A percentile compares a stretch with the other conserved stretches of the same genome.
Conservation (phyloP, 2,888 invertebrate genomes). For the Odontocerum albicorne region DNA sequence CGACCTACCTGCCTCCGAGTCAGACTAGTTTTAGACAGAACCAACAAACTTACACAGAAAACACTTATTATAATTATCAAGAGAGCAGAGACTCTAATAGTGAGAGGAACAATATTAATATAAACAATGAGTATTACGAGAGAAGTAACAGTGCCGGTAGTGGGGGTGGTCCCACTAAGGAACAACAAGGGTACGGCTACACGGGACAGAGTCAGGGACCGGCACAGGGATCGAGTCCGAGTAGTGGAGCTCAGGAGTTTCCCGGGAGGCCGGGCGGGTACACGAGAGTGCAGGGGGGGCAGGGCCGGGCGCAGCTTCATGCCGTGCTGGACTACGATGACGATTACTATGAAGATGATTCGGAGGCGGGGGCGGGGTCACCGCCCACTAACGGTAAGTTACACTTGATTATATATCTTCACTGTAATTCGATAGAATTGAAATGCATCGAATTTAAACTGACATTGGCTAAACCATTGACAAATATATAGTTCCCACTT, state of each 20-base stretch:
- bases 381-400: conserved; percentile 18
- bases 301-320: conserved; percentile 66
- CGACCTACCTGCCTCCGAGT: conserved; percentile 31
- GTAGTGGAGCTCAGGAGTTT: conserved; percentile 39
- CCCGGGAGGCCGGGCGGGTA: conserved; percentile 64
- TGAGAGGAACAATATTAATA: conserved; percentile 16
- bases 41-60: conserved; percentile 6
- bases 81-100: conserved; percentile 2
- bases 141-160: conserved; percentile 13
- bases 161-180: conserved; percentile 19
- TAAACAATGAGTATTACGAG: conserved; percentile 25
- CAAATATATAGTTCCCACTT: too few relatives aligned
- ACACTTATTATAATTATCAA: conserved; percentile 15
- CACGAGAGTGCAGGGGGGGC: conserved; percentile 64
- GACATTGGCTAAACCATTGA: too few relatives aligned
- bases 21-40: conserved; percentile 6
- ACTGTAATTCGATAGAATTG: too few relatives aligned
- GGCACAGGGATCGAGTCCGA: conserved; percentile 35
- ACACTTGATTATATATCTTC: too few relatives aligned
- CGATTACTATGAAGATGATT: conserved; percentile 64
- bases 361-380: conserved; percentile 14
- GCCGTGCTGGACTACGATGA: conserved; percentile 74
- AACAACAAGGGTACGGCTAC: conserved; percentile 29
- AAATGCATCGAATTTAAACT: too few relatives aligned
- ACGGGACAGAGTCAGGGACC: conserved; percentile 16